phyloP scores from a whole-genome alignment of 2,888 invertebrate species.

The Nineta flava region DNA sequence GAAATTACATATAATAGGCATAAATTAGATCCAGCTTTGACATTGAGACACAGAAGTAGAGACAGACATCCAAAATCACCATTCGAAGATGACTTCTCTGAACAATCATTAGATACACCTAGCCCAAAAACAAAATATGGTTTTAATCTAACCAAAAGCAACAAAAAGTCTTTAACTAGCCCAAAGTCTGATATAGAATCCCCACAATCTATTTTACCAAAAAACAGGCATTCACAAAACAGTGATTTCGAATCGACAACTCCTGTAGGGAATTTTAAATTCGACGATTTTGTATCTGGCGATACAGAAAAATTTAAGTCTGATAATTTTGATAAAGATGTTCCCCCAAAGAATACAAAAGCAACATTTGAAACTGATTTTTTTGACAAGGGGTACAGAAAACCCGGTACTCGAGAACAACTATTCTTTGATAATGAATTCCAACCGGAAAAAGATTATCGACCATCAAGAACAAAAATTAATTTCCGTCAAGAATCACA shows the following conservation, averaged over 20 bases:
- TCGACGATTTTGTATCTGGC: constrained; percentile 47
- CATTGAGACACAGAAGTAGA: constrained; percentile 15
- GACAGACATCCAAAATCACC: constrained; percentile 9
- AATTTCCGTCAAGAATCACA: constrained; percentile 21
- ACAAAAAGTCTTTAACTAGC: constrained; percentile 1
- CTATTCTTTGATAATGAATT: constrained; percentile 56
- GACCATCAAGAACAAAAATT: constrained; percentile 14
- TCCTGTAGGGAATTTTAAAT: constrained; percentile 15
- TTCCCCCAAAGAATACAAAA: neutral
- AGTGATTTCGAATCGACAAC: neutral
- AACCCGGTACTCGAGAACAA: constrained; percentile 28
- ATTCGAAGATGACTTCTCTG: constrained; percentile 12
- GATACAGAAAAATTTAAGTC: constrained; percentile 9
- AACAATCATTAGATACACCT: constrained; percentile 7
- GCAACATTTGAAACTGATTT: constrained; percentile 12
- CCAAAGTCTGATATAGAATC: constrained; percentile 4
- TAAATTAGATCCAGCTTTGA: constrained; percentile 23
- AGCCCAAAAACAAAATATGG: constrained; percentile 6
- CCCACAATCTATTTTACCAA: constrained; percentile 1
- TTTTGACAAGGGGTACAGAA: constrained; percentile 22
- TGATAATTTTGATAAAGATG: constrained; percentile 10
- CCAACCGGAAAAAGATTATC: constrained; percentile 26
- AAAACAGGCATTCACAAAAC: neutral
- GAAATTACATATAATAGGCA: constrained; percentile 24
- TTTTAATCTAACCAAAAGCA: neutral